Evolutionary conservation across 2,888 invertebrate genomes (phyloP).

Genomic region (Lasioglossum malachurum): DNA sequence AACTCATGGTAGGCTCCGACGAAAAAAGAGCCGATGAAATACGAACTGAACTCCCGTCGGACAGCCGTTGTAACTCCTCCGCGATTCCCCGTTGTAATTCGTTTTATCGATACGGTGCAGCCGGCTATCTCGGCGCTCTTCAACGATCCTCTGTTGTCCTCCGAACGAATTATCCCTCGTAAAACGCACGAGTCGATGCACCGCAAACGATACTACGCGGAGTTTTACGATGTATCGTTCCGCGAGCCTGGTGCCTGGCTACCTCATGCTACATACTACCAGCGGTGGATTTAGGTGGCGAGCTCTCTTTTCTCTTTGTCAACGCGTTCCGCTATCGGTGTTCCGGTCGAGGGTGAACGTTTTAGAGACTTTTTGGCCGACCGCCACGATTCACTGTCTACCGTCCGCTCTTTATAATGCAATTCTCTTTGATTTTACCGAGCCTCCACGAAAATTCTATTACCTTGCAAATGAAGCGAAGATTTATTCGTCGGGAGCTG

Average conservation of each 20-base stretch:
- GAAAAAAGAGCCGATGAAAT: conserved; percentile 20
- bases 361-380: neutral
- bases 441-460: neutral
- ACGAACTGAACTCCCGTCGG: neutral
- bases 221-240: conserved; percentile 35
- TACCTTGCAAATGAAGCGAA: neutral
- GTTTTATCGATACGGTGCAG: conserved; percentile 46
- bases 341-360: conserved; percentile 15
- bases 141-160: conserved; percentile 26
- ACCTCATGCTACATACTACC: neutral
- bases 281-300: neutral
- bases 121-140: conserved; percentile 11
- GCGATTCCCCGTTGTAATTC: conserved; percentile 32
- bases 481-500: neutral
- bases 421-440: neutral
- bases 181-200: conserved; percentile 47
- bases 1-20: neutral
- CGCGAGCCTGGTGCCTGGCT: neutral
- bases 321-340: conserved; percentile 1
- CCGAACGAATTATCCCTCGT: conserved; percentile 54
- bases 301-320: conserved; percentile 20
- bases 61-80: neutral
- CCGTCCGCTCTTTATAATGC: neutral
- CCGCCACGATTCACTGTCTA: neutral
- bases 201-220: conserved; percentile 21